Conservation (phyloP, 2,113 vertebrate genomes). For the Diphyllodes magnificus region DNA sequence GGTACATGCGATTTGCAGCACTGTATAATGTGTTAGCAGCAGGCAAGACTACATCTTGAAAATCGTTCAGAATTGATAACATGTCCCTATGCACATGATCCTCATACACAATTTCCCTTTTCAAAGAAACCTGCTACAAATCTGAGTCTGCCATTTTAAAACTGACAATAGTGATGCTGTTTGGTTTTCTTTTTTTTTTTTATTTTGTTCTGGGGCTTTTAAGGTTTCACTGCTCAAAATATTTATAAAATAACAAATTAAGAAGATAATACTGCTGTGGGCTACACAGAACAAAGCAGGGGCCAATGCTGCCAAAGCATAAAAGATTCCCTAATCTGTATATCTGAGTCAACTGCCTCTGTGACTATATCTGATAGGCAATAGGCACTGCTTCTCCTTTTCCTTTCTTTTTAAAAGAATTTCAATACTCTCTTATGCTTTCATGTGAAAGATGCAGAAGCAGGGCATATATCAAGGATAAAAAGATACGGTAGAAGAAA, state of each 20-base stretch:
- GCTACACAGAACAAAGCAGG: neutral
- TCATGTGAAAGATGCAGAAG: conserved; percentile 39
- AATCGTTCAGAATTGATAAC: conserved; percentile 18
- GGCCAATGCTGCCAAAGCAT: neutral
- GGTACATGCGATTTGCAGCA: conserved; percentile 3
- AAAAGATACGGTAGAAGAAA: conserved; percentile 25
- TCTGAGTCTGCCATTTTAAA: conserved; percentile 11
- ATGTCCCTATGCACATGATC: conserved; percentile 16
- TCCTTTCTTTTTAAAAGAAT: neutral
- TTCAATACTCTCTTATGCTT: conserved; percentile 46
- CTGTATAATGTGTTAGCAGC: conserved; percentile 28
- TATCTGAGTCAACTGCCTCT: neutral
- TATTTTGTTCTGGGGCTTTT: neutral
- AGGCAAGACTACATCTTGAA: conserved; percentile 27
- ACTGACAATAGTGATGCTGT: neutral
- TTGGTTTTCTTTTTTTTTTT: neutral
- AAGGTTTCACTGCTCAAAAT: neutral
- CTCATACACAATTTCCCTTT: conserved; percentile 9
- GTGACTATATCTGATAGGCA: neutral
- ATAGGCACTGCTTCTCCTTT: neutral
- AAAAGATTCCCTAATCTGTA: neutral
- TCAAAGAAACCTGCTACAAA: conserved; percentile 16
- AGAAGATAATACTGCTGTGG: neutral
- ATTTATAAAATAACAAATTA: conserved; percentile 47
- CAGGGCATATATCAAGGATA: conserved; percentile 38